These are phyloP conservation scores for Dicyema japonicum DNA, from an alignment of 1,140 invertebrate species.

Conservation along the genomic window DNA sequence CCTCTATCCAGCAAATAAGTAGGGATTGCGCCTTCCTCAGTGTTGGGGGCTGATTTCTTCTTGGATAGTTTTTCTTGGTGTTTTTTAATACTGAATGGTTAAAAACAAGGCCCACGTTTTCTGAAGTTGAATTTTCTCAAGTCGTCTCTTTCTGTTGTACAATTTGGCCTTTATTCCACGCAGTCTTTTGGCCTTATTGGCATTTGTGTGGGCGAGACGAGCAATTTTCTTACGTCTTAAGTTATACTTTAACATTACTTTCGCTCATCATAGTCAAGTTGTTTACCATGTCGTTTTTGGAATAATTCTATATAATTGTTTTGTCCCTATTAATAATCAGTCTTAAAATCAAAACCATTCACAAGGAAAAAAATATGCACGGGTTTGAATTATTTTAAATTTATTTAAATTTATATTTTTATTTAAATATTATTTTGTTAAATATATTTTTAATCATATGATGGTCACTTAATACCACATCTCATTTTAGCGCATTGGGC, in stretches of 20 bases:
- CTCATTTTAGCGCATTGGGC: too few species aligned
- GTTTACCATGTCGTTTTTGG: slow-evolving; percentile 62
- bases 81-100: slow-evolving; percentile 14
- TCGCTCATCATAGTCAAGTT: slow-evolving; percentile 81
- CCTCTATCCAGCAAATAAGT: slow-evolving; percentile 82
- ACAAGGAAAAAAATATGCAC: slow-evolving; percentile 1
- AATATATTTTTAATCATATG: too few species aligned
- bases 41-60: slow-evolving; percentile 35
- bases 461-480: too few species aligned
- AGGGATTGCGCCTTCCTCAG: slow-evolving; percentile 57
- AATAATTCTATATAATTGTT: slow-evolving; percentile 98
- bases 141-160: slow-evolving; percentile 68
- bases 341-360: too few species aligned
- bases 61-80: slow-evolving; percentile 33
- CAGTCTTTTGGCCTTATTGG: slow-evolving; percentile 55
- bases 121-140: slow-evolving; percentile 96
- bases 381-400: too few species aligned
- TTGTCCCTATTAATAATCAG: slow-evolving; percentile 45
- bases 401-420: too few species aligned
- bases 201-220: slow-evolving; percentile 49
- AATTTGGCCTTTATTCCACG: slow-evolving; percentile 84
- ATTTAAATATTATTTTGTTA: too few species aligned
- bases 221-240: slow-evolving; percentile 57
- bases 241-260: slow-evolving; percentile 20
- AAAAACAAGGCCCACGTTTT: slow-evolving; percentile 30